Conservation (phyloP, 2,888 invertebrate species). For the Epinotia demarniana region DNA sequence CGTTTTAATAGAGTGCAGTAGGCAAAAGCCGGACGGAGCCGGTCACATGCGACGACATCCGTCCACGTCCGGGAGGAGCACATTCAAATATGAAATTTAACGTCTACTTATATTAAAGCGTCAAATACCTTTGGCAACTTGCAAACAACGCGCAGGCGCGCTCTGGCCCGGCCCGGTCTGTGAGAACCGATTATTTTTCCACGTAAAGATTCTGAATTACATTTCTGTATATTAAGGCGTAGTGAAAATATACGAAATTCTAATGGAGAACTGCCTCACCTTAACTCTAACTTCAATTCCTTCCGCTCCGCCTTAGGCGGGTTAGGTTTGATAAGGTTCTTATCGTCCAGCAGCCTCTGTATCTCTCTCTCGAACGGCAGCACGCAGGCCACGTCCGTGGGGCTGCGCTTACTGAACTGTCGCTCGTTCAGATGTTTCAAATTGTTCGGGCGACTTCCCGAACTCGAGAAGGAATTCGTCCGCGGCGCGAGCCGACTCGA, state of each 20-base stretch:
- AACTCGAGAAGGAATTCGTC: conserved; percentile 82
- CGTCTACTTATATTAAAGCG: too few species aligned
- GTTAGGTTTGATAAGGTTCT: conserved; percentile 86
- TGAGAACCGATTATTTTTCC: too few species aligned
- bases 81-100: too few species aligned
- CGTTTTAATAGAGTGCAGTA: too few species aligned
- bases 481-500: conserved; percentile 68
- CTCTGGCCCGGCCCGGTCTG: too few species aligned
- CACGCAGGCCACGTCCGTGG: conserved; percentile 80
- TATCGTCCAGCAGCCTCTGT: conserved; percentile 90
- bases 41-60: too few species aligned
- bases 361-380: conserved; percentile 92
- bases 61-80: too few species aligned
- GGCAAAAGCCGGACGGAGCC: too few species aligned
- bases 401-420: conserved; percentile 78
- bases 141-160: too few species aligned
- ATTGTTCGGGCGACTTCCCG: conserved; percentile 81
- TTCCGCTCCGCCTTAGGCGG: conserved; percentile 86
- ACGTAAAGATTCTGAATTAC: too few species aligned
- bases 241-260: neutral
- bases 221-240: too few species aligned
- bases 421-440: conserved; percentile 81
- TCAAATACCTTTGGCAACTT: too few species aligned
- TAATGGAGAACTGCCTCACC: conserved; percentile 54
- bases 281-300: conserved; percentile 85